A percentile compares a stretch with the other conserved stretches of the same genome.
These are phyloP conservation scores for Drosophila sproati DNA, from an alignment of 1,140 invertebrate genomes.

Conservation along the genomic window DNA sequence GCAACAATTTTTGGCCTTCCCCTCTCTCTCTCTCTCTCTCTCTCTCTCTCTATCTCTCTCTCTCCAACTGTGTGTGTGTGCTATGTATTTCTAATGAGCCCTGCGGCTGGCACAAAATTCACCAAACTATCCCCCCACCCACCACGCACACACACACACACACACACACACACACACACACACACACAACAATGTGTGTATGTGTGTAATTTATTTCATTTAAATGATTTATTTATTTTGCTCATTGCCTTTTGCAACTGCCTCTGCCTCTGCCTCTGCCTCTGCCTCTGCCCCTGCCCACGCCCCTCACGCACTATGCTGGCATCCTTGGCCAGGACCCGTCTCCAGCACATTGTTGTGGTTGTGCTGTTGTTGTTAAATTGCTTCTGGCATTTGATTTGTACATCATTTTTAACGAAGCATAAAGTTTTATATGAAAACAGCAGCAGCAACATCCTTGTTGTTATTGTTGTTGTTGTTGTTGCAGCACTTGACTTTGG, in stretches of 20 bases:
- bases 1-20: slow-evolving; percentile 1
- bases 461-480: slow-evolving; percentile 12
- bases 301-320: not conserved
- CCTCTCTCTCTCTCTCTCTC: not conserved
- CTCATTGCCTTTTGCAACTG: slow-evolving; percentile 69
- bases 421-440: slow-evolving; percentile 61
- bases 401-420: slow-evolving; percentile 81
- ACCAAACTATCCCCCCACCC: not conserved
- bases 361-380: slow-evolving; percentile 56
- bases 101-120: slow-evolving; percentile 47
- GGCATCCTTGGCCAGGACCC: slow-evolving; percentile 27
- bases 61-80: slow-evolving; percentile 37
- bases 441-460: slow-evolving; percentile 17
- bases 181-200: slow-evolving; percentile 12
- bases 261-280: slow-evolving; percentile 19
- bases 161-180: not conserved
- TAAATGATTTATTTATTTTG: slow-evolving; percentile 83
- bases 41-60: not conserved
- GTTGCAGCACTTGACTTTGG: slow-evolving; percentile 37
- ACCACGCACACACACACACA: not conserved
- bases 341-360: slow-evolving; percentile 37
- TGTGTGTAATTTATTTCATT: slow-evolving; percentile 70
- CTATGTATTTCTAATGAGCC: slow-evolving; percentile 80
- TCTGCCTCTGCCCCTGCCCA: not conserved
- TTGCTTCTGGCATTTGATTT: slow-evolving; percentile 81